Conservation (phyloP, 1,140 invertebrate species). For the Aphaenogaster floridana region DNA sequence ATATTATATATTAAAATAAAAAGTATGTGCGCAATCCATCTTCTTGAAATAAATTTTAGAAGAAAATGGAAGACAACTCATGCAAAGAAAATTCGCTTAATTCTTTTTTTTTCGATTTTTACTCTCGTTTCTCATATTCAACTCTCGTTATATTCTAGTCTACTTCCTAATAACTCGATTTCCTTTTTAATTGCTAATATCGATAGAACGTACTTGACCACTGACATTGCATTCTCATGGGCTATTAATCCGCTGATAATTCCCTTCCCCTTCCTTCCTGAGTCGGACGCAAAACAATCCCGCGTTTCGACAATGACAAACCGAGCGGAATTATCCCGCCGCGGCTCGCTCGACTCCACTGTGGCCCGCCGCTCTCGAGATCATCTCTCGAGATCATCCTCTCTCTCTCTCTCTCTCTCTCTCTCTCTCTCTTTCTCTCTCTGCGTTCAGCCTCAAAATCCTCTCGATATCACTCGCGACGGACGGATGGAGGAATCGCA, state of each 20-base stretch:
- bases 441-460: conserved; percentile 20
- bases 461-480: conserved; percentile 47
- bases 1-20: background rate
- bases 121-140: background rate
- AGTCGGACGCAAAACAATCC: conserved; percentile 7
- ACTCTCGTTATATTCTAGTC: background rate
- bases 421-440: conserved; percentile 40
- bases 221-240: conserved; percentile 24
- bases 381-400: conserved; percentile 8
- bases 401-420: conserved; percentile 29
- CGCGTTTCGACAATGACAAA: conserved; percentile 49
- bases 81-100: background rate
- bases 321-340: conserved; percentile 36
- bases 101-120: background rate
- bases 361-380: background rate
- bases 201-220: conserved; percentile 13
- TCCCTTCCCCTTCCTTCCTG: background rate
- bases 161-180: background rate
- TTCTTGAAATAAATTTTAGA: background rate
- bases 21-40: background rate
- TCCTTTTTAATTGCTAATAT: background rate
- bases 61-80: background rate
- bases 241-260: conserved; percentile 31
- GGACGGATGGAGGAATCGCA: conserved; percentile 57
- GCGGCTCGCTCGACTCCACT: conserved; percentile 43